Evolutionary conservation across 2,797 vertebrate genomes (phyloP).

Genomic region (Diglossa cyanea): DNA sequence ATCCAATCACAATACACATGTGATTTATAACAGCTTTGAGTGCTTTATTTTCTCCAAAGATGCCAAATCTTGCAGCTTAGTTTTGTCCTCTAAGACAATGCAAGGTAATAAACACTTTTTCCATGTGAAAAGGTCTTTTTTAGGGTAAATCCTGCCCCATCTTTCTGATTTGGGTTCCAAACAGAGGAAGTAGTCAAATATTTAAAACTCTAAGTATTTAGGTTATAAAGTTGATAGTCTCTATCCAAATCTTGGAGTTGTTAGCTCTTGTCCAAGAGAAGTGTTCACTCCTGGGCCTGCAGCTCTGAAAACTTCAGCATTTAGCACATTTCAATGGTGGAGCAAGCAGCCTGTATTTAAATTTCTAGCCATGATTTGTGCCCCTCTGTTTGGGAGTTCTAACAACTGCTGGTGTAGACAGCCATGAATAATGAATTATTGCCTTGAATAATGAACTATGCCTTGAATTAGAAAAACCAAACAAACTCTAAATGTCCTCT

Average conservation of each 20-base stretch:
- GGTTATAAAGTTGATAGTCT: not conserved
- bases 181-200: not conserved
- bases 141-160: not conserved
- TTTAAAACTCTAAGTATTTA: not conserved
- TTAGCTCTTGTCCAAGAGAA: not conserved
- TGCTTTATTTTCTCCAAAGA: not conserved
- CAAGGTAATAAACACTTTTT: not conserved
- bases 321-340: not conserved
- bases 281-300: not conserved
- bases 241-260: not conserved
- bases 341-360: not conserved
- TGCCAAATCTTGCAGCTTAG: not conserved
- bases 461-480: not conserved
- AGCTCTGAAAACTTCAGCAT: not conserved
- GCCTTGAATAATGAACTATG: not conserved
- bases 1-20: not conserved
- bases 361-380: not conserved
- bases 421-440: not conserved
- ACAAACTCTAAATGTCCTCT: not conserved
- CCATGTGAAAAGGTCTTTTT: not conserved
- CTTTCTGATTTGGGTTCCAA: not conserved
- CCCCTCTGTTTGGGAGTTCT: not conserved
- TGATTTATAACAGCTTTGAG: not conserved
- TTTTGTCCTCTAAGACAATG: not conserved
- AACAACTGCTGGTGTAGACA: not conserved